A percentile compares a stretch with the other conserved stretches of the same genome.
Conservation (phyloP, 2,113 vertebrate genomes). For the Aramus guarauna region DNA sequence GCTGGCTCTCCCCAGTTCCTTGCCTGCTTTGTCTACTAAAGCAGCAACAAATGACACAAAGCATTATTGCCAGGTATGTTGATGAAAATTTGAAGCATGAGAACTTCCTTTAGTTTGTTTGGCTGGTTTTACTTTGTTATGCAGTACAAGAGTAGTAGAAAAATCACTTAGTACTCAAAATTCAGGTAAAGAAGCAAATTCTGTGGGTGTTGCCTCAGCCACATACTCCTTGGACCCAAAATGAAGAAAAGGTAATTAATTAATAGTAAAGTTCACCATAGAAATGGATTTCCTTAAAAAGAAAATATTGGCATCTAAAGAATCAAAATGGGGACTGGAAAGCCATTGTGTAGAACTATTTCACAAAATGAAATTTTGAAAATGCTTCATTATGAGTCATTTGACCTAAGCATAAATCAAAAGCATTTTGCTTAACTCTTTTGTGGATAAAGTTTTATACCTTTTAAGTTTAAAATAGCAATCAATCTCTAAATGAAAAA, state of each 20-base stretch:
- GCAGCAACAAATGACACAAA: neutral
- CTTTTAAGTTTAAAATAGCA: neutral
- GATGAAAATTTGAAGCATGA: neutral
- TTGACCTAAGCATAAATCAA: neutral
- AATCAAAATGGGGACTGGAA: neutral
- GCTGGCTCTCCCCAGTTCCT: neutral
- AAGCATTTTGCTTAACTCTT: neutral
- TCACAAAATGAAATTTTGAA: neutral
- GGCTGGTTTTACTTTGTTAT: neutral
- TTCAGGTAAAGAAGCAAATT: neutral
- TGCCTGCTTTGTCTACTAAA: neutral
- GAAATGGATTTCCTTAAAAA: neutral
- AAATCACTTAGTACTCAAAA: neutral
- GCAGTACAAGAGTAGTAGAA: neutral
- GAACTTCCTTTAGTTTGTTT: neutral
- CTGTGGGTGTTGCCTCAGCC: neutral
- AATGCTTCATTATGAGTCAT: neutral
- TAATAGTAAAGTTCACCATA: neutral
- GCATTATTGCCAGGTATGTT: neutral
- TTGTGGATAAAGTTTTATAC: neutral
- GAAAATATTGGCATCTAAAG: neutral
- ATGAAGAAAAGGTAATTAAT: neutral
- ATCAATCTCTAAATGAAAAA: neutral
- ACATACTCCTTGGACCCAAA: neutral
- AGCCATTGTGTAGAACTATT: neutral